Base-by-base conservation (phyloP, 2,888 invertebrate genomes). In the Diogma glabrata region DNA sequence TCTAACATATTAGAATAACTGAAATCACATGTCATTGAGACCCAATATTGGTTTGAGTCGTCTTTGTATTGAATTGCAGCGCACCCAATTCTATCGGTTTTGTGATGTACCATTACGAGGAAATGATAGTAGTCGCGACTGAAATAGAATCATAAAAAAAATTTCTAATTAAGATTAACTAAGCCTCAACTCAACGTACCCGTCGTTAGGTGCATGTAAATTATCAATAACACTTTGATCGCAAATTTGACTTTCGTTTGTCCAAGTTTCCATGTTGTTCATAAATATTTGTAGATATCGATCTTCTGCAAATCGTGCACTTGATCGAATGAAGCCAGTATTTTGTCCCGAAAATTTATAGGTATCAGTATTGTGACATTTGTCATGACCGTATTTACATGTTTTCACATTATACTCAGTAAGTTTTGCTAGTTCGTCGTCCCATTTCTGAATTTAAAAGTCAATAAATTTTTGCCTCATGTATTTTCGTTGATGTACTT, bases 341-440 rank as follows among this genome's bases (percentile, higher is more conserved):
- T 12, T 43, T 22, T 43, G 43, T 12, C 43, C 43, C 5, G 43
- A 43, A 20, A 20, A 43, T n/a, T 7, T 12, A 43, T 43, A 43
- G 9, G 20, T 43, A 22, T 43, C 22, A 14, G 43, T 43, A 22
- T 43, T 43, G 14, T 43, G 43, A n/a, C 43, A 43, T 43, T 20
- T 20, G 14, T 43, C 43, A 9, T 43, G 43, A 14, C 23, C 23
- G n/a, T 14, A 22, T 2, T n/a, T 22, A 14, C 43, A 43, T 43
- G 20, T 20, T 8, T 43, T 43, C n/a, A 43, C 43, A 43, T 43
- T 43, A 5, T 14, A 9, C 14, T 43, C 43, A 23, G 43, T 23
- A 20, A 43, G 23, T 14, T 3, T 22, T 8, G 43, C n/a, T 22
- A 43, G 22, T 2, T 43, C 43, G 23, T 43, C 22, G 2, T 43